phyloP scores from a whole-genome alignment of 2,113 vertebrate species.

The human (Homo sapiens) region GRCh38 chr4:164854001-164854500 shows the following conservation, averaged over 20 bases:
- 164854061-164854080: not conserved
- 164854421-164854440: not conserved
- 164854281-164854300: not conserved
- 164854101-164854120: not conserved
- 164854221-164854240: not conserved
- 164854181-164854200: not conserved
- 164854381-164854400: not conserved
- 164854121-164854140: not conserved
- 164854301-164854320: not conserved
- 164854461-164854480: not conserved
- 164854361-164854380: not conserved
- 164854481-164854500: not conserved
- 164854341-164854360: not conserved
- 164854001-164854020: slow-evolving; percentile 18
- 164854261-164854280: not conserved
- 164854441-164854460: not conserved
- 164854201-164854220: not conserved
- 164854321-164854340: not conserved
- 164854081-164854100: not conserved
- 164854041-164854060: slow-evolving; percentile 5
- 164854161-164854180: not conserved
- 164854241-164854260: not conserved
- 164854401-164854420: not conserved
- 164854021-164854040: not conserved
- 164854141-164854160: not conserved